phyloP scores from a whole-genome alignment of 2,797 vertebrate genomes.

The Oophaga sylvatica region DNA sequence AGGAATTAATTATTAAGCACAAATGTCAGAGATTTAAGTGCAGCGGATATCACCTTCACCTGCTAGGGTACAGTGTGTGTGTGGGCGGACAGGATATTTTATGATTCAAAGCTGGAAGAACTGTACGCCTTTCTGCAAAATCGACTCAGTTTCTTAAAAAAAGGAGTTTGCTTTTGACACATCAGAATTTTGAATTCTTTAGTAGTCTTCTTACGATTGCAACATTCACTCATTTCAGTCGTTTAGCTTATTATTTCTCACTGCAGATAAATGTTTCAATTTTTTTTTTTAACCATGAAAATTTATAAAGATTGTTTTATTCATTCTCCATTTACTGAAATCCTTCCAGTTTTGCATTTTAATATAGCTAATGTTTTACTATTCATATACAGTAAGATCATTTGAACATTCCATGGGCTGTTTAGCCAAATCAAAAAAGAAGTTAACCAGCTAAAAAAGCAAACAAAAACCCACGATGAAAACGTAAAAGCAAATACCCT shows the following conservation, averaged over 20 bases:
- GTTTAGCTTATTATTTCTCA: neutral
- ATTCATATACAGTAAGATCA: too few species aligned
- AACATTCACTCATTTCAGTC: neutral
- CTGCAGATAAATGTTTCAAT: neutral
- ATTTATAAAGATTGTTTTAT: neutral
- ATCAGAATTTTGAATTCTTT: neutral
- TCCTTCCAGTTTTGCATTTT: neutral
- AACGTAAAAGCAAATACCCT: too few species aligned
- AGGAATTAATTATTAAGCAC: conserved; percentile 39
- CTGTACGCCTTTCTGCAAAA: neutral
- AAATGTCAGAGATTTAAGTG: conserved; percentile 43
- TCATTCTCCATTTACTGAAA: neutral
- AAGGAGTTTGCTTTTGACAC: neutral
- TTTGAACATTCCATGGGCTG: too few species aligned
- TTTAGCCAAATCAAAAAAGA: too few species aligned
- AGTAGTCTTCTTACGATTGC: neutral
- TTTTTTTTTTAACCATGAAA: neutral
- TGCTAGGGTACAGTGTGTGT: accelerated
- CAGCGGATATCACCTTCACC: conserved; percentile 20
- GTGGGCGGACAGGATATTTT: conserved; percentile 35
- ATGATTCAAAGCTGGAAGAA: conserved; percentile 54
- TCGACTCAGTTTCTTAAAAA: neutral
- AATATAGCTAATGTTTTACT: neutral
- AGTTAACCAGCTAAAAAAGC: too few species aligned
- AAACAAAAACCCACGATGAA: too few species aligned